Percentiles rank a stretch among this genome's conserved stretches.
Conservation (phyloP, 2,888 invertebrate species). For the Campopleginae sp. region DNA sequence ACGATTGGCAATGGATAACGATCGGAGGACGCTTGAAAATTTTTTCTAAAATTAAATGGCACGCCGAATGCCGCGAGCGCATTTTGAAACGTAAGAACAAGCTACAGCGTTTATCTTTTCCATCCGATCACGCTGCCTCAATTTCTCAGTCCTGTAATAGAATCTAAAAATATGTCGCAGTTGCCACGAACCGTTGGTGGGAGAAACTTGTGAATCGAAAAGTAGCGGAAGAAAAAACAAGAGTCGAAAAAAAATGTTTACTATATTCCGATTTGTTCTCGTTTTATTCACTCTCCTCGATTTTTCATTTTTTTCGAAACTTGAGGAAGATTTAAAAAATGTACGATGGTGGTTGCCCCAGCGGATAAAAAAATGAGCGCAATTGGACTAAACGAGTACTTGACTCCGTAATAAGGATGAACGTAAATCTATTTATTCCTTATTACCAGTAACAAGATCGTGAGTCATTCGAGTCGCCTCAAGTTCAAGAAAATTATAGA, state of each 20-base stretch:
- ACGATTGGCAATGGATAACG: slow-evolving; percentile 26
- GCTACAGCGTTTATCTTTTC: slow-evolving; percentile 16
- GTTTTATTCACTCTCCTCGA: not conserved
- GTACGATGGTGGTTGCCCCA: not conserved
- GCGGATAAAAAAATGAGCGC: not conserved
- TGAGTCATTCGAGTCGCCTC: not conserved
- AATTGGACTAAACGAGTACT: not conserved
- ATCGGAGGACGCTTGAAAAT: slow-evolving; percentile 7
- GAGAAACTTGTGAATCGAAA: slow-evolving; percentile 29
- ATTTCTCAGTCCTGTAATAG: not conserved
- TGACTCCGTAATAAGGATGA: not conserved
- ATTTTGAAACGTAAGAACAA: slow-evolving; percentile 5
- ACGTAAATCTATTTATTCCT: slow-evolving; percentile 3
- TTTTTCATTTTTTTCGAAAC: not conserved
- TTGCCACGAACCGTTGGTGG: slow-evolving; percentile 28
- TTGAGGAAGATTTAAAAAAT: not conserved
- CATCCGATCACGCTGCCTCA: slow-evolving; percentile 33
- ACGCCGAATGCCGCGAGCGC: not conserved
- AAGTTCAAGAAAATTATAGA: not conserved
- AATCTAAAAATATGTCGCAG: slow-evolving; percentile 59
- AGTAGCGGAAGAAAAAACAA: not conserved
- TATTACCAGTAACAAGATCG: not conserved
- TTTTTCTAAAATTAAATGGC: slow-evolving; percentile 51
- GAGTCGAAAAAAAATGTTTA: not conserved
- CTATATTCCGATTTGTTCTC: not conserved